A percentile compares a stretch with the other conserved stretches of the same genome.
Evolutionary conservation across 2,797 vertebrate species (phyloP).

Genomic region (Semaprochilodus insignis): DNA sequence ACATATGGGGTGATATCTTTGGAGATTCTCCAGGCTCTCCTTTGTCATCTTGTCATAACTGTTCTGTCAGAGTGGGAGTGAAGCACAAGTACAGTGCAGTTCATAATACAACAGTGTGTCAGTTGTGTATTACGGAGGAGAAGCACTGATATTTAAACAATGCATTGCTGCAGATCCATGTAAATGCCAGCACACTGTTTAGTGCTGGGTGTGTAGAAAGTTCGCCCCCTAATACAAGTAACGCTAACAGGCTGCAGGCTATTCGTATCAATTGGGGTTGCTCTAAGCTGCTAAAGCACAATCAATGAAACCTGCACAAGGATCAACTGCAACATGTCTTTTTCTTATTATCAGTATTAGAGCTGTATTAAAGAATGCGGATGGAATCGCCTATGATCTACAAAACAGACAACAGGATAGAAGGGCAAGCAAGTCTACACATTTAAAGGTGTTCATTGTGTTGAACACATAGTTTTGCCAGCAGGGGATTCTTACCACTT

Average conservation of each 20-base stretch:
- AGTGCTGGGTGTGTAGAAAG: neutral
- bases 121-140: neutral
- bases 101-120: neutral
- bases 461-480: too few relatives aligned
- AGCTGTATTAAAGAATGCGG: too few relatives aligned
- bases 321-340: too few relatives aligned
- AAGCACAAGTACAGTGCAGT: neutral
- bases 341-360: too few relatives aligned
- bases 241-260: neutral
- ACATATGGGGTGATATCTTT: neutral
- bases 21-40: neutral
- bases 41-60: neutral
- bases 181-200: neutral
- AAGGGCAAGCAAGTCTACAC: too few relatives aligned
- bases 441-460: too few relatives aligned
- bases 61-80: neutral
- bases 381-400: too few relatives aligned
- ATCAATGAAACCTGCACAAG: neutral
- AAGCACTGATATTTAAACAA: neutral
- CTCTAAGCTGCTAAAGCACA: too few relatives aligned
- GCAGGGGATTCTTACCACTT: too few relatives aligned
- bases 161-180: neutral
- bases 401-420: too few relatives aligned
- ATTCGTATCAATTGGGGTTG: neutral
- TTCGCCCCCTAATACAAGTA: neutral